phyloP scores from a whole-genome alignment of 2,113 vertebrate species.

The Peromyscus californicus region DNA sequence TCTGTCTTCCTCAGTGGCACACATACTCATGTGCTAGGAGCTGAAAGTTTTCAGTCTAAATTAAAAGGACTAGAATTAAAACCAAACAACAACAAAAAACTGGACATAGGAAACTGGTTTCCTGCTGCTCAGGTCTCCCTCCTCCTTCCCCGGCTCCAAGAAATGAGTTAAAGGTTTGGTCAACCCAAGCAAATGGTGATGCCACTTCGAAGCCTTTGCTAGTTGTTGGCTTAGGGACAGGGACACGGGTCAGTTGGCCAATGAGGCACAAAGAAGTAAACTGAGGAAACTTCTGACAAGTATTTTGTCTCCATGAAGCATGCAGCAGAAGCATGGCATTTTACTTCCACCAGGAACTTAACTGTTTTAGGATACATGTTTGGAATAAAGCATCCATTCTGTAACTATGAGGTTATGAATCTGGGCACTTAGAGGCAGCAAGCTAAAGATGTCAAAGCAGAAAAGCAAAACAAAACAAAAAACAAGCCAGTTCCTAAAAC shows the following conservation, averaged over 20 bases:
- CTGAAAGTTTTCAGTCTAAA: slow-evolving; percentile 12
- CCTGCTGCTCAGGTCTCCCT: not conserved
- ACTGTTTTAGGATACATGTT: slow-evolving; percentile 17
- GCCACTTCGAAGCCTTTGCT: not conserved
- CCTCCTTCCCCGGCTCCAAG: not conserved
- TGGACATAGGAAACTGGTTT: not conserved
- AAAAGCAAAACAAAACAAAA: not conserved
- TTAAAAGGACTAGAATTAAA: slow-evolving; percentile 6
- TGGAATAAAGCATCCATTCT: not conserved
- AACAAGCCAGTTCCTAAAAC: not conserved
- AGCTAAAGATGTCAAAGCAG: not conserved
- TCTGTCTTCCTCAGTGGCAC: not conserved
- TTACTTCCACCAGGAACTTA: slow-evolving; percentile 30
- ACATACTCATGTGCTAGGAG: not conserved
- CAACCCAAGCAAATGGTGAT: not conserved
- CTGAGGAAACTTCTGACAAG: slow-evolving; percentile 9
- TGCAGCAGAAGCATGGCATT: not conserved
- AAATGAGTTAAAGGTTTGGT: not conserved
- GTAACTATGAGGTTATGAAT: not conserved
- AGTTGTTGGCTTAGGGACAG: not conserved
- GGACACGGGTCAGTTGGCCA: not conserved
- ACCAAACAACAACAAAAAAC: not conserved
- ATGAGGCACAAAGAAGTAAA: not conserved
- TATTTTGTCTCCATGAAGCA: slow-evolving; percentile 15
- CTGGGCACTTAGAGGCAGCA: not conserved